Conservation (phyloP, 2,113 vertebrate genomes). For the Platycercus adscitus region DNA sequence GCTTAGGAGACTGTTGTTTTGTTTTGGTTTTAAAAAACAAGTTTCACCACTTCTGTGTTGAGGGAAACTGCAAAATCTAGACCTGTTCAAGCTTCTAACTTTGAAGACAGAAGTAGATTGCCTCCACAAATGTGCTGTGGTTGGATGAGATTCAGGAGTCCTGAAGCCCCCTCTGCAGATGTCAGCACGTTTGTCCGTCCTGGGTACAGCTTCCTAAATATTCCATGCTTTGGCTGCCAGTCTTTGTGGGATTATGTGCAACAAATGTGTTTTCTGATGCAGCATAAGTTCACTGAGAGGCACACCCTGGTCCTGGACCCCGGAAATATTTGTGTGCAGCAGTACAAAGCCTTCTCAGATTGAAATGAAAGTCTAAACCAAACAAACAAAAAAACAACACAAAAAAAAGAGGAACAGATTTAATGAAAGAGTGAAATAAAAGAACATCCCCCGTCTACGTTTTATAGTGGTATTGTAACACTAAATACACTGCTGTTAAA, state of each 20-base stretch:
- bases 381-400: neutral
- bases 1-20: neutral
- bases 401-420: neutral
- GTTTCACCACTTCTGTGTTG: neutral
- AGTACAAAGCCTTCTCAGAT: neutral
- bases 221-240: neutral
- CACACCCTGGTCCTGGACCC: neutral
- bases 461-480: neutral
- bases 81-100: neutral
- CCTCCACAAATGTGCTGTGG: neutral
- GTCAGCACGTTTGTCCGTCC: neutral
- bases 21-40: neutral
- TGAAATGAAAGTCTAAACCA: neutral
- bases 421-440: neutral
- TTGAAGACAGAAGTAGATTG: neutral
- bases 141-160: neutral
- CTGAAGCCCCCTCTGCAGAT: neutral
- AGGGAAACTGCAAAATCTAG: neutral
- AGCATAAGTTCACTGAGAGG: neutral
- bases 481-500: neutral
- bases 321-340: neutral
- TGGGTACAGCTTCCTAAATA: neutral
- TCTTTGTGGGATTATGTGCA: rapidly evolving
- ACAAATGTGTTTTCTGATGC: neutral
- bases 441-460: neutral